Evolutionary conservation across 2,113 vertebrate genomes (phyloP).

Genomic region (Ctenodactylus gundi): DNA sequence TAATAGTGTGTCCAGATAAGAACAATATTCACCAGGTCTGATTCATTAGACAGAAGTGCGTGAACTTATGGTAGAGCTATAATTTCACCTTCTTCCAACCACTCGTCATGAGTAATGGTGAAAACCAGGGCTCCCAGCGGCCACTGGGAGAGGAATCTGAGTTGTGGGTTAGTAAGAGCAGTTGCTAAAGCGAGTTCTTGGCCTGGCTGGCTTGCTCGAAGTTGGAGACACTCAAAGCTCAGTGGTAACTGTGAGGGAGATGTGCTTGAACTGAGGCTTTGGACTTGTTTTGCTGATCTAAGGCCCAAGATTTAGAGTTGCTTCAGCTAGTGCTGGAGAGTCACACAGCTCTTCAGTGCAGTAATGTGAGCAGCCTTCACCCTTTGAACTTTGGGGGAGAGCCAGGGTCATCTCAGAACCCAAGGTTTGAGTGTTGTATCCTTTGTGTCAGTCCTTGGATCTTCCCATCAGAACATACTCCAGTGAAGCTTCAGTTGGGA

Average conservation of each 20-base stretch:
- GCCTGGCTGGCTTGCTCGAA: neutral
- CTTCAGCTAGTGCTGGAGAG: neutral
- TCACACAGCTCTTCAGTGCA: neutral
- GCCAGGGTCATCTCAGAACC: neutral
- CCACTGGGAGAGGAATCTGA: neutral
- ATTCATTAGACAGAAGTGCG: constrained; percentile 29
- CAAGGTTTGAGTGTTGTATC: neutral
- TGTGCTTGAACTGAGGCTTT: neutral
- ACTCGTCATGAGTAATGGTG: neutral
- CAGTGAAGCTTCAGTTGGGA: neutral
- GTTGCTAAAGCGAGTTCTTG: neutral
- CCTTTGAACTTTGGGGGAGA: neutral
- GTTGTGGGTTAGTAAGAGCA: neutral
- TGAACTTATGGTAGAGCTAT: neutral
- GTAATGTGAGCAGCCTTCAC: neutral
- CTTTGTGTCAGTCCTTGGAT: neutral
- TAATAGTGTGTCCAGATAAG: neutral
- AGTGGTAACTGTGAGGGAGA: neutral
- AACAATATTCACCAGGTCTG: neutral
- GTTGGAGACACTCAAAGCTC: neutral
- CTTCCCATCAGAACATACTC: neutral
- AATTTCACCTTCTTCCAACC: neutral
- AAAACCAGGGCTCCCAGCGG: neutral
- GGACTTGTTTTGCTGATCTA: neutral
- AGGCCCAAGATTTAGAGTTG: too few species aligned